Percentiles rank a stretch among this genome's conserved stretches.
These are phyloP conservation scores for Donacobius atricapilla DNA, from an alignment of 2,113 vertebrate species.

Conservation along the genomic window DNA sequence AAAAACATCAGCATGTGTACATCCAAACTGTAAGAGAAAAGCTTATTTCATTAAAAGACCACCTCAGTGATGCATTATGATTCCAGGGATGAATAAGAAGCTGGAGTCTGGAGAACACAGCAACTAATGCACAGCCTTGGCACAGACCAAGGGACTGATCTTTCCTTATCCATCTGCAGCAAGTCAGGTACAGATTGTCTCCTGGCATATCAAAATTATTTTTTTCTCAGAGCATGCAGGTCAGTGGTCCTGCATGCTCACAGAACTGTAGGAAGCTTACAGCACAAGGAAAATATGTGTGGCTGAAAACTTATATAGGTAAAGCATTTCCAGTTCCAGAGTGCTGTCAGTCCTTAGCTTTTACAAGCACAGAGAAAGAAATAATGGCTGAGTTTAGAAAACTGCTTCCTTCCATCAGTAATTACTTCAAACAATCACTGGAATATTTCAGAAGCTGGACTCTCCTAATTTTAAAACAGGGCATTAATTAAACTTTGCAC, in stretches of 20 bases:
- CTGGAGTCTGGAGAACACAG: background rate
- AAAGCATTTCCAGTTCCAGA: background rate
- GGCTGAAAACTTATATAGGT: slow-evolving; percentile 42
- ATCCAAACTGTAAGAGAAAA: background rate
- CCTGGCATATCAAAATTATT: background rate
- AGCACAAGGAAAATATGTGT: slow-evolving; percentile 42
- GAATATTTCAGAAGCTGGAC: background rate
- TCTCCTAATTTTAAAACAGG: background rate
- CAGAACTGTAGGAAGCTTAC: slow-evolving; percentile 6
- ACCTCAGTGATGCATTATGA: background rate
- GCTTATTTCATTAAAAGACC: background rate
- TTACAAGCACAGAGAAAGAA: background rate
- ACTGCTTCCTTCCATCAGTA: background rate
- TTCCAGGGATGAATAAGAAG: background rate
- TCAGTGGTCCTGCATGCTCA: background rate
- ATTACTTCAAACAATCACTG: background rate
- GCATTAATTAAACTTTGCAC: background rate
- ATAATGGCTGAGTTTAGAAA: background rate
- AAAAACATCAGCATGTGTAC: background rate
- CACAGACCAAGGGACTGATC: background rate
- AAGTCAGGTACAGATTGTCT: background rate
- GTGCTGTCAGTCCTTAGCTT: background rate
- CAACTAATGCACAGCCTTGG: background rate
- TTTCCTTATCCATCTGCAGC: background rate
- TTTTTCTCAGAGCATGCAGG: background rate